phyloP scores from a whole-genome alignment of 2,888 invertebrate species.

The Syritta pipiens region DNA sequence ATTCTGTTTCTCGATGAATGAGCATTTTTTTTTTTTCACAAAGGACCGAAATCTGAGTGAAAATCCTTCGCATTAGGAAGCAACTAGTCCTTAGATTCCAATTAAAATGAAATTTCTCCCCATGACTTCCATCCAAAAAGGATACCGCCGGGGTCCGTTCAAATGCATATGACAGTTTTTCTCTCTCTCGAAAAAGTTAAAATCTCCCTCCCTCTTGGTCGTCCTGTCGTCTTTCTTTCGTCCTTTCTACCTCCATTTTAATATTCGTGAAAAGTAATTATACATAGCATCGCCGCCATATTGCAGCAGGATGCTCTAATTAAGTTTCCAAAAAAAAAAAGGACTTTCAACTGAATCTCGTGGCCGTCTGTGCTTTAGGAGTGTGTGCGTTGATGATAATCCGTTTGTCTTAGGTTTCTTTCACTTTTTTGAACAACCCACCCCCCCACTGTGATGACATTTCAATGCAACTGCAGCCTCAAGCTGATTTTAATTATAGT shows the following conservation, averaged over 20 bases:
- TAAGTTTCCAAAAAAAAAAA: constrained; percentile 28
- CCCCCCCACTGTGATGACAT: constrained; percentile 28
- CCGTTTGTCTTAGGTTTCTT: constrained; percentile 39
- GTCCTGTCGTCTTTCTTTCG: no score
- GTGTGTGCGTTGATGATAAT: constrained; percentile 35
- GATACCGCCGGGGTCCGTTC: neutral
- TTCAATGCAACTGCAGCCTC: constrained; percentile 58
- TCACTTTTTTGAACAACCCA: constrained; percentile 10
- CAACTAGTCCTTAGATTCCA: no score
- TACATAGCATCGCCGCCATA: constrained; percentile 38
- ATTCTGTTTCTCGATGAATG: no score
- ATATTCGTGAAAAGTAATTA: constrained; percentile 60
- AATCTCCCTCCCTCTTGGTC: neutral
- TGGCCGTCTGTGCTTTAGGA: neutral
- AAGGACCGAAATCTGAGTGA: no score
- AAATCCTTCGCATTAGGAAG: no score
- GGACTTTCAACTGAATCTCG: neutral
- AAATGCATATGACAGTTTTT: constrained; percentile 3
- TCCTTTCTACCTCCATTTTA: constrained; percentile 30
- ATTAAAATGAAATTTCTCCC: constrained; percentile 3
- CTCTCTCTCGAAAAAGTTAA: neutral
- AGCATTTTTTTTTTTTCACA: no score
- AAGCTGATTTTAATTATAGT: constrained; percentile 42
- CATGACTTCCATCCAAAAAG: neutral
- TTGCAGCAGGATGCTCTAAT: constrained; percentile 46